Evolutionary conservation across 2,113 vertebrate genomes (phyloP).

Genomic region (Hemichromis elongatus): DNA sequence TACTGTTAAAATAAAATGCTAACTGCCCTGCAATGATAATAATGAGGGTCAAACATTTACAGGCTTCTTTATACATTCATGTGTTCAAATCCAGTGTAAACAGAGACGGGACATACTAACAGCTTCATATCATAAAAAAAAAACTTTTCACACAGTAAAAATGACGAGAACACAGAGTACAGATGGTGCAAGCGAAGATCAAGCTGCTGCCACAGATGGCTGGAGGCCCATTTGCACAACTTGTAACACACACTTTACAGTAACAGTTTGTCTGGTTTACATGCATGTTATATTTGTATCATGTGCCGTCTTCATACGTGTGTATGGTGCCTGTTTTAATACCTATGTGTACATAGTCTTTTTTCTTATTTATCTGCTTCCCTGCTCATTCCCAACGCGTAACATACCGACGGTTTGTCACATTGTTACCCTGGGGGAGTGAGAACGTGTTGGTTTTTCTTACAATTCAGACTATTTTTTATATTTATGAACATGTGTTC

Average conservation of each 20-base stretch:
- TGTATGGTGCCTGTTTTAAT: not conserved
- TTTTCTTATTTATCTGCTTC: not conserved
- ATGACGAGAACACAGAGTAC: not conserved
- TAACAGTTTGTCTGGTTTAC: not conserved
- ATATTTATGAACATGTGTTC: not conserved
- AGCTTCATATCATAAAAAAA: not conserved
- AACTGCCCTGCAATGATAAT: not conserved
- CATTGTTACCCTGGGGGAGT: no score
- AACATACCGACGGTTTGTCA: no score
- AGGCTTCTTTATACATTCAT: not conserved
- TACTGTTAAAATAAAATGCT: not conserved
- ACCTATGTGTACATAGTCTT: no score
- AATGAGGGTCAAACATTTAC: not conserved
- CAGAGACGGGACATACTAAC: not conserved
- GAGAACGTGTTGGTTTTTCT: no score
- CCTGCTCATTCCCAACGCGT: no score
- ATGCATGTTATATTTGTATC: not conserved
- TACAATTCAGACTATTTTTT: not conserved
- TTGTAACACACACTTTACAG: not conserved
- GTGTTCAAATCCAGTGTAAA: not conserved
- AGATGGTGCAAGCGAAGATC: not conserved
- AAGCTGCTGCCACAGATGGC: not conserved
- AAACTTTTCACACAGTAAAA: not conserved
- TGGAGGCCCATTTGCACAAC: not conserved
- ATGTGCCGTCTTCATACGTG: not conserved